Evolutionary conservation across 1,140 invertebrate species (phyloP).

Genomic region (Neodiprion lecontei): DNA sequence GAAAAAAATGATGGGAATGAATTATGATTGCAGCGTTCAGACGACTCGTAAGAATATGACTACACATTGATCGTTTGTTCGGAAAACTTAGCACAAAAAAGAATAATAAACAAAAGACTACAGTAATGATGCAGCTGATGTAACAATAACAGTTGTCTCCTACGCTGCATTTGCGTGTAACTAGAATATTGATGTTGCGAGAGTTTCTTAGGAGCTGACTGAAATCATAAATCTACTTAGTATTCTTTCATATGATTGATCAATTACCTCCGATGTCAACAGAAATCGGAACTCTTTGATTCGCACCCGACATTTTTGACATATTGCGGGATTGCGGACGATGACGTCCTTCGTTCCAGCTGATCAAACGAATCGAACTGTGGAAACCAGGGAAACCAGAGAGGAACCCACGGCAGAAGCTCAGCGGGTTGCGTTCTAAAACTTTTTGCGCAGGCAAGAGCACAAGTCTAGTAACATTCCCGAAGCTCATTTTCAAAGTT

Average conservation of each 20-base stretch:
- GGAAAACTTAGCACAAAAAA: not conserved
- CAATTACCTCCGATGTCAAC: not conserved
- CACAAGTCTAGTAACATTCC: no score
- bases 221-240: not conserved
- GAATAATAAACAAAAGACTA: not conserved
- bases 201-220: not conserved
- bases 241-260: not conserved
- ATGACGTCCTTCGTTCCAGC: not conserved
- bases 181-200: not conserved
- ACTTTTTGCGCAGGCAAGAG: no score
- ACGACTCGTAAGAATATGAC: no score
- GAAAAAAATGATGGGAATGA: no score
- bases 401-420: no score
- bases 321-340: not conserved
- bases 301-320: not conserved
- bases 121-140: not conserved
- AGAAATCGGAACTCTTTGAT: not conserved
- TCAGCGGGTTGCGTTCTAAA: no score
- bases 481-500: no score
- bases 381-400: no score
- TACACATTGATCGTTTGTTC: no score
- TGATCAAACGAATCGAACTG: not conserved
- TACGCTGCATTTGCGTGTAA: not conserved
- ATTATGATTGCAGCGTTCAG: no score
- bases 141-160: not conserved